These are phyloP conservation scores for Echinarachnius parma DNA, from an alignment of 53 echinoderm and acorn worm species.

Conservation along the genomic window DNA sequence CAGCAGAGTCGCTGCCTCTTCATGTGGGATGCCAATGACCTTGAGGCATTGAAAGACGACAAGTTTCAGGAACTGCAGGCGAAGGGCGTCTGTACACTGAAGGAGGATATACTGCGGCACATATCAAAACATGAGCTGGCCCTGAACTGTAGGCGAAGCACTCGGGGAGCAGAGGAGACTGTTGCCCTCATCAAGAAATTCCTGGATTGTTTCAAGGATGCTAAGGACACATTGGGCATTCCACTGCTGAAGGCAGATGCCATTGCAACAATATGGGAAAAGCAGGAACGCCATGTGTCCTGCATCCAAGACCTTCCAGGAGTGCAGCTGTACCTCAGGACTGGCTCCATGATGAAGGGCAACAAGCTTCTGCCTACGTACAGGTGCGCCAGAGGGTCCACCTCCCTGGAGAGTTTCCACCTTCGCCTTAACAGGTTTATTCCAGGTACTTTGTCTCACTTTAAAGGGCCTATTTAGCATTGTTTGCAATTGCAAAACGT, in stretches of 20 bases:
- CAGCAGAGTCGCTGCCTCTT: no score
- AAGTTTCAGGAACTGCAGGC: no score
- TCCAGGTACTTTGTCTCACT: constrained; percentile 43
- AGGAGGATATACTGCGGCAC: no score
- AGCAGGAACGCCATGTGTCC: constrained; percentile 54
- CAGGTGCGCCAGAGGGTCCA: constrained; percentile 65
- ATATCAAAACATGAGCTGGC: no score
- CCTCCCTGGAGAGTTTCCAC: constrained; percentile 74
- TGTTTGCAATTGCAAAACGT: not conserved
- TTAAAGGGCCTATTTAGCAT: not conserved
- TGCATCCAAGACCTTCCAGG: constrained; percentile 67
- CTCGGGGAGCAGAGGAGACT: constrained; percentile 46
- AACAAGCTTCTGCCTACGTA: constrained; percentile 50
- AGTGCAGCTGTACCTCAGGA: constrained; percentile 58
- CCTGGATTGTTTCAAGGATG: constrained; percentile 39
- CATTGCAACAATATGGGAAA: constrained; percentile 55
- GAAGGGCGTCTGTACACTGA: no score
- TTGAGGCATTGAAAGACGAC: no score
- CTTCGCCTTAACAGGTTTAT: constrained; percentile 67
- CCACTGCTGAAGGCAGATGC: constrained; percentile 44
- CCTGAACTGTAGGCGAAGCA: constrained; percentile 38
- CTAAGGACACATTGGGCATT: constrained; percentile 53
- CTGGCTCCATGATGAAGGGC: constrained; percentile 43
- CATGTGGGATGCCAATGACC: no score
- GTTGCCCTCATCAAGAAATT: constrained; percentile 49